Evolutionary conservation across 2,797 vertebrate genomes (phyloP).

Genomic region (Momotus momota): DNA sequence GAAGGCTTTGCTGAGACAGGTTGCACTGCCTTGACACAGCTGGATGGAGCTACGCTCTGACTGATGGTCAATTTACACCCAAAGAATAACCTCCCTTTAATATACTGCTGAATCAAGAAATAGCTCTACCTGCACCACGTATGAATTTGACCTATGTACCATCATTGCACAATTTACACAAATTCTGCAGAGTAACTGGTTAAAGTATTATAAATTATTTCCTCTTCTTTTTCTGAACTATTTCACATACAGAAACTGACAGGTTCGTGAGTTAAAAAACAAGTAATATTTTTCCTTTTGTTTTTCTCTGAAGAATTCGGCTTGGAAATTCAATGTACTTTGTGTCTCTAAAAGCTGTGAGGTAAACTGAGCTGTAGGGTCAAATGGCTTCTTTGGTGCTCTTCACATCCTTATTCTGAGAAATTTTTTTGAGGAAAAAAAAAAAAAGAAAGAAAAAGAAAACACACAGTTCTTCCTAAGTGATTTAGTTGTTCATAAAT

Average conservation of each 20-base stretch:
- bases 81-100: slow-evolving; percentile 57
- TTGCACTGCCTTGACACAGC: slow-evolving; percentile 61
- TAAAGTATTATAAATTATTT: neutral
- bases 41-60: slow-evolving; percentile 12
- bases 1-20: slow-evolving; percentile 51
- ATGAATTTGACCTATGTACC: slow-evolving; percentile 36
- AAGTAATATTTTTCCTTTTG: neutral
- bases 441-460: neutral
- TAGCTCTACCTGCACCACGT: neutral
- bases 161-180: neutral
- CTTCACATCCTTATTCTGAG: neutral
- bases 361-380: neutral
- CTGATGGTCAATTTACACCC: slow-evolving; percentile 42
- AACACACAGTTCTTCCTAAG: neutral
- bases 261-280: neutral
- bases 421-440: neutral
- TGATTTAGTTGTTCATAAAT: slow-evolving; percentile 6
- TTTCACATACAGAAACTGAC: neutral
- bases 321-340: neutral
- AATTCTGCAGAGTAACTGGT: neutral
- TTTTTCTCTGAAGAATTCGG: neutral
- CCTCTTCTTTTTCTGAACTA: neutral
- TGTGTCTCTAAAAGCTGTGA: neutral
- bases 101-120: slow-evolving; percentile 48
- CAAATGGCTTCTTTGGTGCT: neutral